Percentiles rank a stretch among this genome's conserved stretches.
These are phyloP conservation scores for Amblyjoppa proteus DNA, from an alignment of 2,888 invertebrate genomes.

Conservation along the genomic window DNA sequence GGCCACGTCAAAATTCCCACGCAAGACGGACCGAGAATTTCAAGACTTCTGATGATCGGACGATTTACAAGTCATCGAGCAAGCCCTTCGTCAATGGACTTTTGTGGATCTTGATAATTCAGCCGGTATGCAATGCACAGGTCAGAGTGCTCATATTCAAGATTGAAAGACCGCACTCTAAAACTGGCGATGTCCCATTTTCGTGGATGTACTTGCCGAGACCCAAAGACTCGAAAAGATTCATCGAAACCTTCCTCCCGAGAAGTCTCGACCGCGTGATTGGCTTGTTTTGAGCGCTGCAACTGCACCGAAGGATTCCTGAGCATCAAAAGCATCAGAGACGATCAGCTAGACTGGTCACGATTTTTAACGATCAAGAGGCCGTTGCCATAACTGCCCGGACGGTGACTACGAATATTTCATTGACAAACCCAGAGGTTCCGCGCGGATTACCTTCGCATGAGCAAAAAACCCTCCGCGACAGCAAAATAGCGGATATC, in stretches of 20 bases:
- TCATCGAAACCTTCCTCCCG: background rate
- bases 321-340: background rate
- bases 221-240: background rate
- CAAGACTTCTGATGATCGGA: too few species aligned
- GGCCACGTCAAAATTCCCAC: background rate
- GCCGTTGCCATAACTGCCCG: background rate
- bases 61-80: too few species aligned
- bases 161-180: too few species aligned
- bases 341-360: background rate
- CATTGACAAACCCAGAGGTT: background rate
- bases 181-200: too few species aligned
- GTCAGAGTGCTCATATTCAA: too few species aligned
- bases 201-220: background rate
- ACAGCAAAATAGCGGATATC: constrained; percentile 5
- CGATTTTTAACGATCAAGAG: background rate
- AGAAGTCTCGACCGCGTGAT: background rate
- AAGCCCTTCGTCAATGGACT: too few species aligned
- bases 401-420: background rate
- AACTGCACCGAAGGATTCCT: background rate
- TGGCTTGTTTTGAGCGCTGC: background rate
- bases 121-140: too few species aligned
- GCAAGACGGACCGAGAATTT: background rate
- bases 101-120: too few species aligned
- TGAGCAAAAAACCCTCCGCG: background rate
- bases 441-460: background rate